Conservation (phyloP, 2,888 invertebrate genomes). For the Lomographa bimaculata region DNA sequence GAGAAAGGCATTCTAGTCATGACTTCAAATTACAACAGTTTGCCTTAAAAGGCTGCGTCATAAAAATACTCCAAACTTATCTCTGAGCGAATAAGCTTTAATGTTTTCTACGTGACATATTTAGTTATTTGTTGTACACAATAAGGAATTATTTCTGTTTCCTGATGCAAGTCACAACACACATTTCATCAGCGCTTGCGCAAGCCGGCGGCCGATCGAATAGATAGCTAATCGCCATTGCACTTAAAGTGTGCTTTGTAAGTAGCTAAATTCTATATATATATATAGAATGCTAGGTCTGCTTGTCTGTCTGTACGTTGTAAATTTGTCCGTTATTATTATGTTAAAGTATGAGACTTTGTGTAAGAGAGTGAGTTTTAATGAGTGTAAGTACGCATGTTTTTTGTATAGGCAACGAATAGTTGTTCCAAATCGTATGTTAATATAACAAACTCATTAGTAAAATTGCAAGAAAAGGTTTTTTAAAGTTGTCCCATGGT, state of each 20-base stretch:
- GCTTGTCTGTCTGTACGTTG: background rate
- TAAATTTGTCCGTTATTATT: no score
- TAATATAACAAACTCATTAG: no score
- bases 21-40: constrained; percentile 20
- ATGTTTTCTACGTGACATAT: constrained; percentile 45
- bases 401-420: no score
- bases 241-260: constrained; percentile 24
- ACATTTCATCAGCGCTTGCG: constrained; percentile 44
- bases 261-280: constrained; percentile 1
- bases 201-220: constrained; percentile 37
- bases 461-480: no score
- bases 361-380: no score
- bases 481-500: no score
- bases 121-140: constrained; percentile 28
- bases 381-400: no score
- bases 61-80: constrained; percentile 38
- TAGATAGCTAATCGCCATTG: constrained; percentile 41
- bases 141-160: constrained; percentile 32
- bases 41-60: constrained; percentile 35
- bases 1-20: constrained; percentile 25
- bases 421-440: no score
- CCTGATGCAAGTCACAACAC: constrained; percentile 42
- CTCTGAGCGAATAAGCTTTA: constrained; percentile 34
- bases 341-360: no score
- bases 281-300: constrained; percentile 4